Evolutionary conservation across 1,140 invertebrate genomes (phyloP).

Genomic region (Anagrus nilaparvatae): DNA sequence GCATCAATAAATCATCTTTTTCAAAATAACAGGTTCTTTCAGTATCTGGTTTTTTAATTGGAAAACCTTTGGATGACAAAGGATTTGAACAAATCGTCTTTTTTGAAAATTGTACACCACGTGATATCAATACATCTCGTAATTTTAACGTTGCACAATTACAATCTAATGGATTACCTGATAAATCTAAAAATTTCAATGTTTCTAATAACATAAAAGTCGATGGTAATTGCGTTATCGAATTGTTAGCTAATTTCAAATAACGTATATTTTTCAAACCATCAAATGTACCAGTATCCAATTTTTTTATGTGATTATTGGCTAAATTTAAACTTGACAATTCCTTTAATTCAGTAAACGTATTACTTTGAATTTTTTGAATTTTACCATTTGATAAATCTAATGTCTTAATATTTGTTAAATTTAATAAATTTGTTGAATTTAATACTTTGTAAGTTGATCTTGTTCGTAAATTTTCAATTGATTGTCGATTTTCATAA

Average conservation of each 20-base stretch:
- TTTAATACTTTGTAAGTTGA: conserved; percentile 14
- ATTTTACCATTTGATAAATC: conserved; percentile 29
- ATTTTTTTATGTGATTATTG: conserved; percentile 25
- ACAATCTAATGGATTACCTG: conserved; percentile 54
- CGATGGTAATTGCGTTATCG: conserved; percentile 23
- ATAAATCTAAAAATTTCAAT: conserved; percentile 51
- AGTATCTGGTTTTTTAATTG: conserved; percentile 23
- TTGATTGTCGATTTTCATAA: too few relatives aligned
- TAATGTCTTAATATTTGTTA: conserved; percentile 26
- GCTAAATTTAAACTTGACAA: conserved; percentile 28
- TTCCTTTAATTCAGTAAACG: conserved; percentile 22
- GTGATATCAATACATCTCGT: conserved; percentile 25
- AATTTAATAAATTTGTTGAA: conserved; percentile 19
- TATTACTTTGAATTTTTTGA: conserved; percentile 23
- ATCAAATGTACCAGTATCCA: conserved; percentile 25
- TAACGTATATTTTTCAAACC: conserved; percentile 25
- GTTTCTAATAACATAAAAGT: conserved; percentile 43
- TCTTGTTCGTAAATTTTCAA: too few relatives aligned
- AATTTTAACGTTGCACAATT: conserved; percentile 33
- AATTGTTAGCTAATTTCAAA: conserved; percentile 28
- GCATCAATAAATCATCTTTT: conserved; percentile 32
- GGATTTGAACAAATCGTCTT: conserved; percentile 27
- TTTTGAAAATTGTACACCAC: conserved; percentile 26
- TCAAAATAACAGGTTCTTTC: conserved; percentile 27
- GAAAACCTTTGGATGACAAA: conserved; percentile 19